phyloP scores from a whole-genome alignment of 2,797 vertebrate species.

The Scolopax rusticola region DNA sequence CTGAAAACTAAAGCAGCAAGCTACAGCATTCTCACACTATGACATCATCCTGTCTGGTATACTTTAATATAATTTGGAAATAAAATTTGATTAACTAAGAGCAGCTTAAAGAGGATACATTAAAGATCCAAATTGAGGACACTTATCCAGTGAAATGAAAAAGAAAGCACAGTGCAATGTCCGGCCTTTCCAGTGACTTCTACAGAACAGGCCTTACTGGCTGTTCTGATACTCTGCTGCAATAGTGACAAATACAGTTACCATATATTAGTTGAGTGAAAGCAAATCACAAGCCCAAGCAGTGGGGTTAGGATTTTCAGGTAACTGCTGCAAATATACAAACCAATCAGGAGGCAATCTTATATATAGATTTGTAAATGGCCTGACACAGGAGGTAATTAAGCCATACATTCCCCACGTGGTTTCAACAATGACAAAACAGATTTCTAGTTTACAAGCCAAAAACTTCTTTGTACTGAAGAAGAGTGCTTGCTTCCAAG shows the following conservation, averaged over 20 bases:
- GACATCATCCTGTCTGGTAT: conserved; percentile 78
- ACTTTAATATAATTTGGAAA: conserved; percentile 75
- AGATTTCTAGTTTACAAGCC: background rate
- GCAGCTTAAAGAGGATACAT: conserved; percentile 76
- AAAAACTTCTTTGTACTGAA: background rate
- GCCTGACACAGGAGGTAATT: background rate
- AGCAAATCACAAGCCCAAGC: background rate
- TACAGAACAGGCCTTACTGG: background rate
- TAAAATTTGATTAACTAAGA: conserved; percentile 75
- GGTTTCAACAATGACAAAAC: background rate
- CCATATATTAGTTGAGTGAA: background rate
- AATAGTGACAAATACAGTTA: background rate
- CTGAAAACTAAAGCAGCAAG: conserved; percentile 69
- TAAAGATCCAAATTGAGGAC: conserved; percentile 71
- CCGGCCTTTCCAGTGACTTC: conserved; percentile 4
- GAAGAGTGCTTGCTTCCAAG: background rate
- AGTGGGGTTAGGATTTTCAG: background rate
- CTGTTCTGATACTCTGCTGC: background rate
- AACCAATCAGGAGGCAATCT: background rate
- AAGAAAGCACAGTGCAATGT: background rate
- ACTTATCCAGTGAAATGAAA: conserved; percentile 62
- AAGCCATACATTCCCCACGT: background rate
- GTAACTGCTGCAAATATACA: background rate
- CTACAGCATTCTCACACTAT: conserved; percentile 70
- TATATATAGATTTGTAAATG: background rate